Conservation (phyloP, 64 coral and sea anemone species). For the Stylophora pistillata region DNA sequence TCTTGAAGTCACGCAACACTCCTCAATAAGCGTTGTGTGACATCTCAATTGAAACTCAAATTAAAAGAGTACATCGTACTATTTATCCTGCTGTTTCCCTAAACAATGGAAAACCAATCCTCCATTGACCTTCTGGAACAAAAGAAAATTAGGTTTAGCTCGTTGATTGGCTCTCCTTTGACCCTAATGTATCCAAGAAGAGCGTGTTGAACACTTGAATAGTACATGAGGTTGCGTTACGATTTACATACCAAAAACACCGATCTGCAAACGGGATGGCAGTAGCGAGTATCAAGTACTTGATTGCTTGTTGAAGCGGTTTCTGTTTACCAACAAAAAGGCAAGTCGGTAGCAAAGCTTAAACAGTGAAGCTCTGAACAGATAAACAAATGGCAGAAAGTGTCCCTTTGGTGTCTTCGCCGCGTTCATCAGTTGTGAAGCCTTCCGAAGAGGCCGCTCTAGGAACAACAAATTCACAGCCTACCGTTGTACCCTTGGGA, state of each 20-base stretch:
- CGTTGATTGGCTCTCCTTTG: background rate
- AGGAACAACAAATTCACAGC: background rate
- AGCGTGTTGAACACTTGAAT: background rate
- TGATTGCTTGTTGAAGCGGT: background rate
- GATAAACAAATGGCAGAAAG: background rate
- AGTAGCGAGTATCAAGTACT: background rate
- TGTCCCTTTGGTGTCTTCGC: background rate
- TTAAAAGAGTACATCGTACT: too few relatives aligned
- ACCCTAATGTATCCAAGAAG: too few relatives aligned
- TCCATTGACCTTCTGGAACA: too few relatives aligned
- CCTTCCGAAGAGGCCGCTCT: background rate
- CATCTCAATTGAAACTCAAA: too few relatives aligned
- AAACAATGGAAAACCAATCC: too few relatives aligned
- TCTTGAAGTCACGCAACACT: too few relatives aligned
- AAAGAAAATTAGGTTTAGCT: background rate
- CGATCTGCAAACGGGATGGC: background rate
- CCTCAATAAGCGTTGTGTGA: too few relatives aligned
- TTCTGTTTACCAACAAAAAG: background rate
- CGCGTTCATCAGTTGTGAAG: background rate
- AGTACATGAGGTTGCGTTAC: background rate
- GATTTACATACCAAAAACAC: background rate
- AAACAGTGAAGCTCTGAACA: background rate
- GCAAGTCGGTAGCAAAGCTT: background rate
- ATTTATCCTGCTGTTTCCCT: too few relatives aligned
- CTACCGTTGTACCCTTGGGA: conserved; percentile 16